Evolutionary conservation across 2,113 vertebrate species (phyloP).

Genomic region (Percopsis transmontana): DNA sequence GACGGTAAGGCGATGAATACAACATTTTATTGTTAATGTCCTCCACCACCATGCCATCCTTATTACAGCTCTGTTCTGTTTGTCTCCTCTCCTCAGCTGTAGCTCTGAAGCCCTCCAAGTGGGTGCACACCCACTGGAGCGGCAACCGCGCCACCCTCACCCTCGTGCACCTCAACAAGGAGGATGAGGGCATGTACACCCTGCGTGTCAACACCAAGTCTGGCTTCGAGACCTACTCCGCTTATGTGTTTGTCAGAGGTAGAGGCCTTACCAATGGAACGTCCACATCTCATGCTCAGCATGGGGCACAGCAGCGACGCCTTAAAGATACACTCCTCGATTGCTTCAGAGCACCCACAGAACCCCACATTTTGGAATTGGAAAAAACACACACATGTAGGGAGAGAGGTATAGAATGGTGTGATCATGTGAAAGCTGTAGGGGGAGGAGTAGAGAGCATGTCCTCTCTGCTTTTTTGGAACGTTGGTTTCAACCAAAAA

Average conservation of each 20-base stretch:
- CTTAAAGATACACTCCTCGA: no score
- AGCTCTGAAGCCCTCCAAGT: conserved; percentile 87
- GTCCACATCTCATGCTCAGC: neutral
- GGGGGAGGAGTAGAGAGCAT: no score
- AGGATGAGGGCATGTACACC: conserved; percentile 96
- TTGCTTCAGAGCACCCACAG: no score
- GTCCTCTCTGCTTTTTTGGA: no score
- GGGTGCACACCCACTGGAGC: conserved; percentile 89
- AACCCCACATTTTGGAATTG: neutral
- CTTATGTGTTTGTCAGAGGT: conserved; percentile 95
- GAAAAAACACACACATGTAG: no score
- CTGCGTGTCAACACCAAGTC: conserved; percentile 89
- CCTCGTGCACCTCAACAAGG: conserved; percentile 93
- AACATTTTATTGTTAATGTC: no score
- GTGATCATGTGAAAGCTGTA: no score
- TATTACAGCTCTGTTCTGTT: neutral
- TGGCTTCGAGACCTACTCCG: conserved; percentile 89
- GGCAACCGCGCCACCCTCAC: conserved; percentile 88
- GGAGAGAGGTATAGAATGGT: no score
- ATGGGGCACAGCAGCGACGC: neutral
- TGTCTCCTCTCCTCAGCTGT: conserved; percentile 72
- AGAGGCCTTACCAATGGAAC: conserved; percentile 21
- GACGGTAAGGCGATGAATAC: conserved; percentile 80
- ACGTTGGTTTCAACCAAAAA: no score
- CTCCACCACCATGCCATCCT: no score